Evolutionary conservation across 1,140 invertebrate species (phyloP).

Genomic region (Drosophila navojoa): DNA sequence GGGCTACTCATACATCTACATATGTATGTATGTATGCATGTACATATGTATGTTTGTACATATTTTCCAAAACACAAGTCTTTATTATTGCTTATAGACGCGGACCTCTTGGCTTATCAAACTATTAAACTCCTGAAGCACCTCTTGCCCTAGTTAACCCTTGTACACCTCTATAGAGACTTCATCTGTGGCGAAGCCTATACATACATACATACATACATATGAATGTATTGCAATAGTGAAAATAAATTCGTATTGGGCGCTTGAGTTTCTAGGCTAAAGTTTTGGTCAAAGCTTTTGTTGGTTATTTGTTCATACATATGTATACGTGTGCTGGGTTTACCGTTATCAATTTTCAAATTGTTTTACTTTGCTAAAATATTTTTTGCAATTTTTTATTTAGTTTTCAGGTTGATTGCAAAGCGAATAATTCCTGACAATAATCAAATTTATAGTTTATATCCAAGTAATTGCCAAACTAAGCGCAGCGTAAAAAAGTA

Average conservation of each 20-base stretch:
- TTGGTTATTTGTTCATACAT: no score
- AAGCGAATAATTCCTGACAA: not conserved
- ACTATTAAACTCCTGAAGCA: conserved; percentile 90
- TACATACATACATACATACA: no score
- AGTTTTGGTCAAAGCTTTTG: conserved; percentile 86
- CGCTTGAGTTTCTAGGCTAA: conserved; percentile 87
- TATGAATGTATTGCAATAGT: no score
- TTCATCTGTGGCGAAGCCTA: conserved; percentile 32
- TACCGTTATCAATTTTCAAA: no score
- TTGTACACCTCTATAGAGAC: conserved; percentile 84
- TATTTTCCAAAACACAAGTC: conserved; percentile 95
- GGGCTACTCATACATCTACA: no score
- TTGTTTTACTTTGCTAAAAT: no score
- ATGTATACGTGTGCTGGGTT: no score
- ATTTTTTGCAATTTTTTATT: not conserved
- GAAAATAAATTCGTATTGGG: conserved; percentile 88
- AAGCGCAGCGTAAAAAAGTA: conserved; percentile 87
- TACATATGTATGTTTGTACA: no score
- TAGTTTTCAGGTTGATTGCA: not conserved
- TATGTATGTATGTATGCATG: no score
- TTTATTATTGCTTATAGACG: conserved; percentile 88
- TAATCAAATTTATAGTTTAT: conserved; percentile 50
- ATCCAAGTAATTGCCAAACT: conserved; percentile 84
- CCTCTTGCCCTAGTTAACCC: conserved; percentile 92
- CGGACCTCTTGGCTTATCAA: conserved; percentile 94